Percentiles rank a stretch among this genome's conserved stretches.
phyloP scores from a whole-genome alignment of 2,888 invertebrate species.

The Rapana venosa region DNA sequence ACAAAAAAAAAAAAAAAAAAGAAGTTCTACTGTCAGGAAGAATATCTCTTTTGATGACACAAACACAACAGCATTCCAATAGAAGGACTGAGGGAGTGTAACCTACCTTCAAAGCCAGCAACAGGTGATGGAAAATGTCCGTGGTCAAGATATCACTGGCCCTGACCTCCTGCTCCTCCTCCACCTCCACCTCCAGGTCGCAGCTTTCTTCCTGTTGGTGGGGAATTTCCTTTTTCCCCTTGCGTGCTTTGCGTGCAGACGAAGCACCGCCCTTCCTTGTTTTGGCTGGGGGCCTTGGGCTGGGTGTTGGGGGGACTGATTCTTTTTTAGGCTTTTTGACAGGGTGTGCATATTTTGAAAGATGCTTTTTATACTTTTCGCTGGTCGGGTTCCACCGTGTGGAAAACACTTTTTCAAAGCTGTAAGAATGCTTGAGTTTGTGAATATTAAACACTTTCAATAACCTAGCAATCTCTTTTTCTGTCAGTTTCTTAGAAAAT shows the following conservation, averaged over 20 bases:
- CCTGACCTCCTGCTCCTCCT: background rate
- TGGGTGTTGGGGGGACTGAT: too few relatives aligned
- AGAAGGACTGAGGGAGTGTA: too few relatives aligned
- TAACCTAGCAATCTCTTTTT: background rate
- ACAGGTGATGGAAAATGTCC: background rate
- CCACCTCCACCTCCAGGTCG: background rate
- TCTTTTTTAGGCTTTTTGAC: too few relatives aligned
- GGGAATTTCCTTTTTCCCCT: too few relatives aligned
- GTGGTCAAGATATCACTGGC: background rate
- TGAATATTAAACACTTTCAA: conserved; percentile 34
- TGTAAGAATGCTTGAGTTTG: conserved; percentile 45
- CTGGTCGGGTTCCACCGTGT: background rate
- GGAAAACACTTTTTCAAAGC: conserved; percentile 41
- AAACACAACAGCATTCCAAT: background rate
- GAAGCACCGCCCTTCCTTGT: too few relatives aligned
- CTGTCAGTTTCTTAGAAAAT: background rate
- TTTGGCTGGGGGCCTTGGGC: too few relatives aligned
- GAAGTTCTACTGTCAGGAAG: too few relatives aligned
- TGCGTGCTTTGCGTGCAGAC: too few relatives aligned
- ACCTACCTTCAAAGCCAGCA: conserved; percentile 19
- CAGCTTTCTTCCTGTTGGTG: background rate
- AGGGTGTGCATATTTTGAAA: too few relatives aligned
- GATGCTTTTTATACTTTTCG: too few relatives aligned
- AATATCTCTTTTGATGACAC: background rate
- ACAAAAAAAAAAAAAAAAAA: too few relatives aligned